Evolutionary conservation across 1,140 invertebrate species (phyloP).

Genomic region (Episyrphus balteatus): DNA sequence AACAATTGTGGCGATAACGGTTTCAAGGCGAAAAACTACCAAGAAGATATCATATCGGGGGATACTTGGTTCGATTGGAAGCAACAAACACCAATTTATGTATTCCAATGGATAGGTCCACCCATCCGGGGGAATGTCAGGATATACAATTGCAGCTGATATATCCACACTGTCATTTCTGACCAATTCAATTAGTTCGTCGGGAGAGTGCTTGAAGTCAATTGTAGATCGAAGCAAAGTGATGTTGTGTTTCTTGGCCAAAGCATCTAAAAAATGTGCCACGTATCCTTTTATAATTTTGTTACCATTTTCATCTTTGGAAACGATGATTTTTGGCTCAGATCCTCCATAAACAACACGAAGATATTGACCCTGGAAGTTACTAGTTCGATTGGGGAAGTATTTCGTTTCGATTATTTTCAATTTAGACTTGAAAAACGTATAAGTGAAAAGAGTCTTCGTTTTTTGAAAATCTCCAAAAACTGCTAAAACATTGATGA

Average conservation of each 20-base stretch:
- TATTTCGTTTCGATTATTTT: no score
- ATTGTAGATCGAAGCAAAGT: conserved; percentile 7
- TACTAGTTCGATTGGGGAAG: conserved; percentile 12
- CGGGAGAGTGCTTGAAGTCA: conserved; percentile 8
- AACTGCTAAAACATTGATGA: no score
- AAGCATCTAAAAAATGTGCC: conserved; percentile 22
- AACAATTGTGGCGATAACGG: conserved; percentile 17
- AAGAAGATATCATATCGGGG: conserved; percentile 21
- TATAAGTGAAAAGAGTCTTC: no score
- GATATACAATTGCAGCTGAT: conserved; percentile 18
- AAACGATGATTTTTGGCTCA: conserved; percentile 18
- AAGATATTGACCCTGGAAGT: conserved; percentile 16
- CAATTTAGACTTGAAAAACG: no score
- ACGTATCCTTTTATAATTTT: conserved; percentile 16
- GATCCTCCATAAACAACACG: conserved; percentile 18
- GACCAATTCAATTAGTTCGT: conserved; percentile 16
- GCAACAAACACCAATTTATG: conserved; percentile 22
- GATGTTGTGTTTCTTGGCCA: conserved; percentile 19
- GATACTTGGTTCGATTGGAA: conserved; percentile 24
- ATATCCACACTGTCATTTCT: conserved; percentile 21
- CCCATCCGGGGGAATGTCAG: conserved; percentile 8
- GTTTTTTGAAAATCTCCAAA: no score
- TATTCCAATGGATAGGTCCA: conserved; percentile 24
- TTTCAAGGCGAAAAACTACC: conserved; percentile 18
- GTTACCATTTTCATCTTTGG: conserved; percentile 11